Percentiles rank a stretch among this genome's conserved stretches.
phyloP scores from a whole-genome alignment of 2,888 invertebrate species.

The Tetanocera ferruginea region DNA sequence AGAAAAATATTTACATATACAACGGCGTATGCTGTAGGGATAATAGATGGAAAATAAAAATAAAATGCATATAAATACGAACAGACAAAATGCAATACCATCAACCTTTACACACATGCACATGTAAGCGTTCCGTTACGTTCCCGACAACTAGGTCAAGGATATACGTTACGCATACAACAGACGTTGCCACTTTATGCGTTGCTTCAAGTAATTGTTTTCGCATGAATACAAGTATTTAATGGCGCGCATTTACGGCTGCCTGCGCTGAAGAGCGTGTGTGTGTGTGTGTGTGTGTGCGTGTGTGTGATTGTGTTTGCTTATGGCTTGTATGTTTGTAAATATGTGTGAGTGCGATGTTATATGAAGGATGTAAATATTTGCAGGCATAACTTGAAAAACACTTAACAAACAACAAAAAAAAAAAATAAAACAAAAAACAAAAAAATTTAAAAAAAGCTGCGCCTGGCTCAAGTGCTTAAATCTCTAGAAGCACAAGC shows the following conservation, averaged over 20 bases:
- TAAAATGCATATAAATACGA: not conserved
- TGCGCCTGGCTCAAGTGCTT: not conserved
- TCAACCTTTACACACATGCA: not conserved
- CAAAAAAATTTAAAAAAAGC: too few relatives aligned
- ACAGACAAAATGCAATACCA: not conserved
- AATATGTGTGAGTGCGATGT: not conserved
- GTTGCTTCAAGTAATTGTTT: slow-evolving; percentile 25
- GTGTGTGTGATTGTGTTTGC: slow-evolving; percentile 4
- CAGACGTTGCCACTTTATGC: slow-evolving; percentile 2
- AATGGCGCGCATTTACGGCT: slow-evolving; percentile 25
- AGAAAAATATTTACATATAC: slow-evolving; percentile 11
- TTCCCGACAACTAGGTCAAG: slow-evolving; percentile 7
- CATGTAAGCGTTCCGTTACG: not conserved
- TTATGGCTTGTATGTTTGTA: not conserved
- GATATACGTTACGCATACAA: slow-evolving; percentile 9
- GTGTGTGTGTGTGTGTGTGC: not conserved
- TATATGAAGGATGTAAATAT: not conserved
- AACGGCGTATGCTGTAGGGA: not conserved
- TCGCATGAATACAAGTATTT: slow-evolving; percentile 24
- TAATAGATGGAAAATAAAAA: not conserved
- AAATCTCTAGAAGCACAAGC: not conserved
- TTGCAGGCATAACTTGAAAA: not conserved
- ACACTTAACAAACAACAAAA: not conserved
- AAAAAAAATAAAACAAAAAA: too few relatives aligned
- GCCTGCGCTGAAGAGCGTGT: not conserved